Conservation (phyloP, 2,888 invertebrate species). For the Rhaphigaster nebulosa region DNA sequence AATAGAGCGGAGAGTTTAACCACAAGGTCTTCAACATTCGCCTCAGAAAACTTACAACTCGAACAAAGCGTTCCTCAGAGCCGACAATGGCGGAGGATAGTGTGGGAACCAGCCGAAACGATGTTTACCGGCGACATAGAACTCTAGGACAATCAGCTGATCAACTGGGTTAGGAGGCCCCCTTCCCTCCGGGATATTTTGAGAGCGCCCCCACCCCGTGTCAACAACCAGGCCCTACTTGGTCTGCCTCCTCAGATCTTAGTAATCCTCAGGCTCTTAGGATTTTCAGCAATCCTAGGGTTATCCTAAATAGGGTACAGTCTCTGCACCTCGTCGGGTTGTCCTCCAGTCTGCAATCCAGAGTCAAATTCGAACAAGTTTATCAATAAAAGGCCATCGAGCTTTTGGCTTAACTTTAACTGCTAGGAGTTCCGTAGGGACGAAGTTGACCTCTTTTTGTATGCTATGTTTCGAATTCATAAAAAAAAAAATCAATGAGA, state of each 20-base stretch:
- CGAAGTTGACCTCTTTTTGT: neutral
- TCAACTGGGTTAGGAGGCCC: conserved; percentile 39
- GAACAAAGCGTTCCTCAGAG: neutral
- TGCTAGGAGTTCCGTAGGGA: neutral
- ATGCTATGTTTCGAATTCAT: neutral
- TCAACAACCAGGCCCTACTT: conserved; percentile 33
- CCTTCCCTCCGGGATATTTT: neutral
- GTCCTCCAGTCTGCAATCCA: neutral
- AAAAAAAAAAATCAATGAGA: no score
- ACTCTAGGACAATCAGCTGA: conserved; percentile 5
- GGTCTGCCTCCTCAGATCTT: neutral
- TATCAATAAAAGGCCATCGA: neutral
- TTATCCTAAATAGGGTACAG: neutral
- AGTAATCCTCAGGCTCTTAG: conserved; percentile 9
- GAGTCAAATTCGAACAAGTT: neutral
- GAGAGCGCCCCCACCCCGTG: neutral
- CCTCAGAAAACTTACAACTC: neutral
- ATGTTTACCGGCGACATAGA: conserved; percentile 20
- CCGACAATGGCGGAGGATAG: neutral
- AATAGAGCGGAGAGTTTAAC: neutral
- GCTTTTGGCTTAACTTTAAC: neutral
- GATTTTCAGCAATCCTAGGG: conserved; percentile 10
- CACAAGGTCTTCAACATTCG: neutral
- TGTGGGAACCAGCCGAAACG: neutral
- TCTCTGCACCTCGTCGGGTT: neutral